phyloP scores from a whole-genome alignment of 2,113 vertebrate species.

The Echinops telfairi region DNA sequence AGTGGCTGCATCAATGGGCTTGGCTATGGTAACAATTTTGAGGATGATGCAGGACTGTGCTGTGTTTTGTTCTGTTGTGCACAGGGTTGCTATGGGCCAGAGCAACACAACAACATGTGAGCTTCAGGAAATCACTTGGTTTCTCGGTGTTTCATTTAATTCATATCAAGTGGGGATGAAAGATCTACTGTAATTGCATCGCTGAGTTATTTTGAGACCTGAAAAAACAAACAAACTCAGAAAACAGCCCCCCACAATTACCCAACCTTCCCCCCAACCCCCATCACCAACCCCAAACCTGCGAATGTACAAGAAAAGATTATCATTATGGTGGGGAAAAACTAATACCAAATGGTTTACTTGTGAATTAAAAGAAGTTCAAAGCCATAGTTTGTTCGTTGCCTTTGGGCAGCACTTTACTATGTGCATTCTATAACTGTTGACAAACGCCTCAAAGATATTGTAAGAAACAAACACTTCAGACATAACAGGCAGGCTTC shows the following conservation, averaged over 20 bases:
- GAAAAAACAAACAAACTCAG: background rate
- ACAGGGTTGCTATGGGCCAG: too few relatives aligned
- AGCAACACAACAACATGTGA: too few relatives aligned
- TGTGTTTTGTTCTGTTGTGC: too few relatives aligned
- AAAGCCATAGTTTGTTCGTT: too few relatives aligned
- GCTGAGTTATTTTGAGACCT: background rate
- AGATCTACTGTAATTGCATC: background rate
- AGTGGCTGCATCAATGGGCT: too few relatives aligned
- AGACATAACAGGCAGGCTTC: background rate
- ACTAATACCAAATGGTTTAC: background rate
- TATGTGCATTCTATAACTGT: background rate
- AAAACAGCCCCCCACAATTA: too few relatives aligned
- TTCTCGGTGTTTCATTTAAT: too few relatives aligned
- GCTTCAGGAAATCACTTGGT: too few relatives aligned
- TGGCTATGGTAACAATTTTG: too few relatives aligned
- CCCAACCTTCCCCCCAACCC: background rate
- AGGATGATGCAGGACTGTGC: too few relatives aligned
- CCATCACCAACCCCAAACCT: too few relatives aligned
- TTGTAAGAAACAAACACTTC: background rate
- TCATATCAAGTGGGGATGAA: background rate
- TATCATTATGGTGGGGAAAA: background rate
- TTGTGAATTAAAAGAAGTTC: background rate
- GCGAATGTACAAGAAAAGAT: too few relatives aligned
- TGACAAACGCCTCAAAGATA: background rate
- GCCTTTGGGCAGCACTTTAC: background rate